These are phyloP conservation scores for Hydrophis major DNA, from an alignment of 2,797 vertebrate species.

Conservation along the genomic window DNA sequence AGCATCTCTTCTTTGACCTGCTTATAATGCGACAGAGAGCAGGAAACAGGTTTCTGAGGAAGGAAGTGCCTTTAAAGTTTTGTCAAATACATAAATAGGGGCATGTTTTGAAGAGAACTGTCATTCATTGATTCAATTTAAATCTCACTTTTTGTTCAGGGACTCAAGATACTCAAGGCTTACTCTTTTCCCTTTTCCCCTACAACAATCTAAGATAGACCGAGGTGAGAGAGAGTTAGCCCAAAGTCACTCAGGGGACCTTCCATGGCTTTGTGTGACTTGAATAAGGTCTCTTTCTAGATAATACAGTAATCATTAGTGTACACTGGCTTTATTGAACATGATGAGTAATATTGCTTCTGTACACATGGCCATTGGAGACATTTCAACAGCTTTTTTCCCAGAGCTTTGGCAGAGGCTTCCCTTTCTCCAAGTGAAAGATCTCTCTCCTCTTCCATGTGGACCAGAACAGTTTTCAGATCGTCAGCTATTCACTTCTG, in stretches of 20 bases:
- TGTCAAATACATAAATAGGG: not conserved
- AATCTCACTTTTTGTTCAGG: not conserved
- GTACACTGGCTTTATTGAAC: not conserved
- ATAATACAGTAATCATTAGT: not conserved
- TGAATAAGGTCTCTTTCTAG: not conserved
- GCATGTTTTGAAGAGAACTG: not conserved
- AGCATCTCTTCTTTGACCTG: not conserved
- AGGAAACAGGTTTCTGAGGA: not conserved
- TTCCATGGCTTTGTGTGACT: not conserved
- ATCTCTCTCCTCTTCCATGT: not conserved
- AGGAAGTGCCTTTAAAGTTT: not conserved
- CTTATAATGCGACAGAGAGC: not conserved
- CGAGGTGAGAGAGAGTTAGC: not conserved
- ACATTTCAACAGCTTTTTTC: not conserved
- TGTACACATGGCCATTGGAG: not conserved
- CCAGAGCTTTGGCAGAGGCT: not conserved
- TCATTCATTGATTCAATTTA: not conserved
- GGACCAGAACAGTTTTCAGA: not conserved
- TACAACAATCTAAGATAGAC: not conserved
- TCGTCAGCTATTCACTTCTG: not conserved
- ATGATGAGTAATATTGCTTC: not conserved
- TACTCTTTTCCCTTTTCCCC: not conserved
- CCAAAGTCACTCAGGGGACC: not conserved
- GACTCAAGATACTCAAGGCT: not conserved
- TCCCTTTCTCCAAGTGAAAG: not conserved